Conservation (phyloP, 1,140 invertebrate genomes). For the Orchestia grillus region DNA sequence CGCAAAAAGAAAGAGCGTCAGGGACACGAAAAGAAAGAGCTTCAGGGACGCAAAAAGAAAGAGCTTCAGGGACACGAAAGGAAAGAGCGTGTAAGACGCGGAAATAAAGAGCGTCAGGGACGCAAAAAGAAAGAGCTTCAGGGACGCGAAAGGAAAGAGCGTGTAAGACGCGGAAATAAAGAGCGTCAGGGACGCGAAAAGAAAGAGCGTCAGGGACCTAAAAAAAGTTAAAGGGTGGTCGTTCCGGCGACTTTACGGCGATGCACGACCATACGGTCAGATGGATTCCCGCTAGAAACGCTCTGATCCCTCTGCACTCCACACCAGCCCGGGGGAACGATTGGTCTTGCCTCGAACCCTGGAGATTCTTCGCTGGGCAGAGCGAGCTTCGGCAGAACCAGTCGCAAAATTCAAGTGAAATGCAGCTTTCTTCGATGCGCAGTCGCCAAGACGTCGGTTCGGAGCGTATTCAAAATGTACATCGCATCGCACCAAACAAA, state of each 20-base stretch:
- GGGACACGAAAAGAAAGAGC: no score
- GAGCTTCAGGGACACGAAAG: no score
- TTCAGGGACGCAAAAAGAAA: no score
- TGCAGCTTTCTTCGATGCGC: background rate
- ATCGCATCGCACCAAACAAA: background rate
- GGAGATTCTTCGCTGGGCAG: background rate
- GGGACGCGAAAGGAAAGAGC: no score
- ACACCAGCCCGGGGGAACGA: background rate
- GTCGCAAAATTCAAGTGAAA: background rate
- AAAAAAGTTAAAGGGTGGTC: background rate
- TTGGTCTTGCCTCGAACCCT: background rate
- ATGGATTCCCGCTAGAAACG: background rate
- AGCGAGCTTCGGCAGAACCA: background rate
- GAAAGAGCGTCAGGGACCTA: no score
- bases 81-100: no score
- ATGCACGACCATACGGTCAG: background rate
- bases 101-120: no score
- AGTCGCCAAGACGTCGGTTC: background rate
- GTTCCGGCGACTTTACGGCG: background rate
- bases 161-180: no score
- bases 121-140: no score
- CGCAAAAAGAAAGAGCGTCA: no score
- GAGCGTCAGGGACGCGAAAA: no score
- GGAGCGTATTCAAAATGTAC: background rate
- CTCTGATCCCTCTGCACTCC: background rate